phyloP scores from a whole-genome alignment of 2,888 invertebrate species.

The Dioctria rufipes region DNA sequence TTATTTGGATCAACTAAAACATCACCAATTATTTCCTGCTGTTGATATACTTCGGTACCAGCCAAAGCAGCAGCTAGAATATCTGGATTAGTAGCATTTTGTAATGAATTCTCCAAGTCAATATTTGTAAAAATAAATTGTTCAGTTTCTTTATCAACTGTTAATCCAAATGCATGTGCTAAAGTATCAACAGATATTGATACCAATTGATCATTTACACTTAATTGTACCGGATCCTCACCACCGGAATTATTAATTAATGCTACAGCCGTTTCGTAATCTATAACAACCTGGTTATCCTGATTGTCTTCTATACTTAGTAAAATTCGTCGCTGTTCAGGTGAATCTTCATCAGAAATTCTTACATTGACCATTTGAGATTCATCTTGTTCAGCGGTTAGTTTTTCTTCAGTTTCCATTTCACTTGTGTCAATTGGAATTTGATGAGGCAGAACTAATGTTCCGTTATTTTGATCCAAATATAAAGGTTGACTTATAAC shows the following conservation, averaged over 20 bases:
- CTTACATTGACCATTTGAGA: conserved; percentile 17
- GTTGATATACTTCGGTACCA: conserved; percentile 81
- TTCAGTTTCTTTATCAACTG: conserved; percentile 47
- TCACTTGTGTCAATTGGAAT: conserved; percentile 37
- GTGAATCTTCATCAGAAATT: conserved; percentile 24
- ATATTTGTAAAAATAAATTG: conserved; percentile 37
- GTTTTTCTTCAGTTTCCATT: conserved; percentile 25
- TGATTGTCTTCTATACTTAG: conserved; percentile 27
- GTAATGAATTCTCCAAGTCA: conserved; percentile 27
- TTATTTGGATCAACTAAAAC: conserved; percentile 61
- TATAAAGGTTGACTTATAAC: conserved; percentile 76
- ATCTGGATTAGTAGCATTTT: conserved; percentile 74
- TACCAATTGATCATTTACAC: conserved; percentile 33
- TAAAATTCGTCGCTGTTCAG: conserved; percentile 17
- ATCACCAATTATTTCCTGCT: conserved; percentile 67
- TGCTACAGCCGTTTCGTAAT: conserved; percentile 41
- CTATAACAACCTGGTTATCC: conserved; percentile 31
- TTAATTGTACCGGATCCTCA: conserved; percentile 26
- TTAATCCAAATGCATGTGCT: conserved; percentile 8
- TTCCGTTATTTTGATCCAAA: conserved; percentile 63
- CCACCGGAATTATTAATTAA: conserved; percentile 27
- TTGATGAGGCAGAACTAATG: conserved; percentile 38
- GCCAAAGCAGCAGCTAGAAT: conserved; percentile 84
- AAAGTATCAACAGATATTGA: conserved; percentile 27
- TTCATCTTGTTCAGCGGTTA: conserved; percentile 4